Evolutionary conservation across 2,797 vertebrate genomes (phyloP).

Genomic region (Helicolenus hilgendorfi): DNA sequence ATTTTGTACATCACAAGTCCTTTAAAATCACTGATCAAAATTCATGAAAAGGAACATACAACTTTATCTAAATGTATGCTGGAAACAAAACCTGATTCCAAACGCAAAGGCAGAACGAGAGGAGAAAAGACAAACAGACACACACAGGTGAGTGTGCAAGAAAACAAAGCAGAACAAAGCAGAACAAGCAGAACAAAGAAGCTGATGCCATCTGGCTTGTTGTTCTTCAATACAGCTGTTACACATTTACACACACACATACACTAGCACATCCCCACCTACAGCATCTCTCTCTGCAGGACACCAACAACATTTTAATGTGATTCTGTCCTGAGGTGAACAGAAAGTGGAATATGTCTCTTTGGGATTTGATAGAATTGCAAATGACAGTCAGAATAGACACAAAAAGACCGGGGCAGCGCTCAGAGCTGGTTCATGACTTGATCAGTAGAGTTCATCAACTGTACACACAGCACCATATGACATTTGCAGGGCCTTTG

Average conservation of each 20-base stretch:
- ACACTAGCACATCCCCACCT: background rate
- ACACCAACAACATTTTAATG: constrained; percentile 68
- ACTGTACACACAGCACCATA: constrained; percentile 7
- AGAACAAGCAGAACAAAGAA: too few species aligned
- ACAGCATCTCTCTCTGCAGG: constrained; percentile 52
- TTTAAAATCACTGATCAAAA: constrained; percentile 21
- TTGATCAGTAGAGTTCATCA: constrained; percentile 55
- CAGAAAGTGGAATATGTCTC: constrained; percentile 63
- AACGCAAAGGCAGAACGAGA: constrained; percentile 29
- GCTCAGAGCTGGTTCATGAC: constrained; percentile 35
- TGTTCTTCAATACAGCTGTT: constrained; percentile 57
- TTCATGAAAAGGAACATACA: constrained; percentile 27
- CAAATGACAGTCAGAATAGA: constrained; percentile 58
- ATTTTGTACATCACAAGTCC: constrained; percentile 16
- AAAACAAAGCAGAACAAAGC: constrained; percentile 57
- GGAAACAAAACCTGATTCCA: constrained; percentile 8
- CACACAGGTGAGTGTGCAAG: constrained; percentile 37
- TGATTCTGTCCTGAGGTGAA: constrained; percentile 63
- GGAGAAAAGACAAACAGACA: constrained; percentile 22
- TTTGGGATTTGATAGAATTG: constrained; percentile 76
- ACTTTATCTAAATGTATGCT: constrained; percentile 16
- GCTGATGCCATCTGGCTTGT: constrained; percentile 59
- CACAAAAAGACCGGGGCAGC: background rate
- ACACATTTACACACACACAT: constrained; percentile 11
- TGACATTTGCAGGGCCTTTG: constrained; percentile 30